phyloP scores from a whole-genome alignment of 2,113 vertebrate genomes.

The Strigops habroptila region DNA sequence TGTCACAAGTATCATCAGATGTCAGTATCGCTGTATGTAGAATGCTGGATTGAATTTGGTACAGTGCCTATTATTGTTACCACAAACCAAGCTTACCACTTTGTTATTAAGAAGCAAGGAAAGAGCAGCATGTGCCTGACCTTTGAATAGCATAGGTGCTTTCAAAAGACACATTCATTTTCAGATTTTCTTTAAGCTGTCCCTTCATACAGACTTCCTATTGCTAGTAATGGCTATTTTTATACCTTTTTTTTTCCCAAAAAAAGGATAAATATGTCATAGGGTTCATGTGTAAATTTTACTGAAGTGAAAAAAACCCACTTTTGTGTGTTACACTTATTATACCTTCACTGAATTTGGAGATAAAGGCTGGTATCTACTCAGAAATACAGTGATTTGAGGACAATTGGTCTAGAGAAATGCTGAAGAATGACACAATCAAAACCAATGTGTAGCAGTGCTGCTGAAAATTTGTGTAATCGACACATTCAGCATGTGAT shows the following conservation, averaged over 20 bases:
- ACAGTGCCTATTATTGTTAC: neutral
- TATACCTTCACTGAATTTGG: neutral
- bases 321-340: neutral
- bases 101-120: neutral
- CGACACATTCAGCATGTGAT: neutral
- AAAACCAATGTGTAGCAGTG: neutral
- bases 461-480: neutral
- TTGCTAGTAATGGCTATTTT: neutral
- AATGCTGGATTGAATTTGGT: neutral
- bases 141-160: neutral
- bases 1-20: neutral
- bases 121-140: neutral
- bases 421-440: neutral
- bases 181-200: neutral
- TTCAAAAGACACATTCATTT: neutral
- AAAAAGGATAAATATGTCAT: neutral
- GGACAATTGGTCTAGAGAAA: neutral
- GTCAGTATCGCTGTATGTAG: neutral
- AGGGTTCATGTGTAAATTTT: neutral
- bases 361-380: neutral
- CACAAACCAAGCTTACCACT: neutral
- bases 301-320: neutral
- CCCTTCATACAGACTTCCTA: neutral
- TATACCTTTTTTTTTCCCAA: neutral
- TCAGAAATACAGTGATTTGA: neutral